Percentiles rank a stretch among this genome's conserved stretches.
Conservation (phyloP, 2,888 invertebrate genomes). For the Chromoteleia sp. region DNA sequence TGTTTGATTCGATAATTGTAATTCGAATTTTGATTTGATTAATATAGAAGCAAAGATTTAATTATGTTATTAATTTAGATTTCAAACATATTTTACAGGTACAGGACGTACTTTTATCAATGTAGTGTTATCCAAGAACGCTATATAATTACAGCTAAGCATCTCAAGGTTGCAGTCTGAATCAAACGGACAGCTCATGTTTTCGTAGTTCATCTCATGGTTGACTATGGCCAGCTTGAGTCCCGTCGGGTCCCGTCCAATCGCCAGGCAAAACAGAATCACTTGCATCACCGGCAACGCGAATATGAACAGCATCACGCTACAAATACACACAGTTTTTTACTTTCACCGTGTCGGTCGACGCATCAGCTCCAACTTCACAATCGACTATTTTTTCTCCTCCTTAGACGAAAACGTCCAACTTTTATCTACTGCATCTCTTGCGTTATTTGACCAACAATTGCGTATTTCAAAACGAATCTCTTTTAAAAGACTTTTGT, state of each 20-base stretch:
- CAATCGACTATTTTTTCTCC: too few species aligned
- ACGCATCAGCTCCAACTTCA: constrained; percentile 8
- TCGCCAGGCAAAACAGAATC: constrained; percentile 96
- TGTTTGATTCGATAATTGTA: too few species aligned
- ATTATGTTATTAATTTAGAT: too few species aligned
- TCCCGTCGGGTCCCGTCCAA: constrained; percentile 94
- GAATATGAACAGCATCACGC: constrained; percentile 96
- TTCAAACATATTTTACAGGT: too few species aligned
- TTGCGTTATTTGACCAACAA: too few species aligned
- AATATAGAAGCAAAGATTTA: too few species aligned
- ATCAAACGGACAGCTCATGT: constrained; percentile 85
- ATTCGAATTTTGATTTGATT: too few species aligned
- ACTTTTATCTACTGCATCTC: too few species aligned
- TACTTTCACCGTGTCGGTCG: constrained; percentile 49
- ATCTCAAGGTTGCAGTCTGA: constrained; percentile 89
- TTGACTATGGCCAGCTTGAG: constrained; percentile 92
- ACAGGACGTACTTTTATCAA: constrained; percentile 87
- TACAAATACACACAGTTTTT: constrained; percentile 72
- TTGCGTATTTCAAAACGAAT: too few species aligned
- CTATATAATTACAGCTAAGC: constrained; percentile 92
- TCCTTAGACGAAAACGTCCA: too few species aligned
- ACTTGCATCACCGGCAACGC: constrained; percentile 97
- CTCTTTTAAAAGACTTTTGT: too few species aligned
- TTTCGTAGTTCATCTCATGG: constrained; percentile 86
- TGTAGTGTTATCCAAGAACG: constrained; percentile 90